phyloP scores from a whole-genome alignment of 2,888 invertebrate species.

The Leucozona laternaria region DNA sequence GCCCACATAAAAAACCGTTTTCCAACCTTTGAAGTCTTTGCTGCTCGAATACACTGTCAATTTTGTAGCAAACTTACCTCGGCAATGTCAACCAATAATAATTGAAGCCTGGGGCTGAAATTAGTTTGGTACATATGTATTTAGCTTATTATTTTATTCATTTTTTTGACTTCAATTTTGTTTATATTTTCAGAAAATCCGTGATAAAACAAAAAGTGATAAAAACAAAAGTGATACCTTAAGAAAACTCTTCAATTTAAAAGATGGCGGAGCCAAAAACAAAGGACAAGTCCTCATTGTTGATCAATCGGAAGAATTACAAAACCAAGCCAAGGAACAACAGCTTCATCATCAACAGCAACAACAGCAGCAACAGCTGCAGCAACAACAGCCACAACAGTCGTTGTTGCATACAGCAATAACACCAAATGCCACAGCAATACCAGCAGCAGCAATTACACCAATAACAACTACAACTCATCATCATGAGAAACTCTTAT shows the following conservation, averaged over 20 bases:
- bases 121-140: too few species aligned
- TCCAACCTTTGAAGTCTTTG: too few species aligned
- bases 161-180: not conserved
- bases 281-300: constrained; percentile 90
- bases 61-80: too few species aligned
- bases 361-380: constrained; percentile 75
- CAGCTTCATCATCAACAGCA: constrained; percentile 78
- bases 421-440: constrained; percentile 75
- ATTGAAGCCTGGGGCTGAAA: too few species aligned
- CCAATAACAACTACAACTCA: constrained; percentile 79
- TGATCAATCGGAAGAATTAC: constrained; percentile 85
- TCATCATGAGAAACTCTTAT: constrained; percentile 77
- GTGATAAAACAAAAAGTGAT: constrained; percentile 85
- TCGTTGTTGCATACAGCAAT: constrained; percentile 41
- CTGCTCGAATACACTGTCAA: too few species aligned
- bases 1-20: too few species aligned
- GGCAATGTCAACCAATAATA: too few species aligned
- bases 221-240: constrained; percentile 89
- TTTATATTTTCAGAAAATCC: constrained; percentile 77
- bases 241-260: constrained; percentile 88
- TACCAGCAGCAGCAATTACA: constrained; percentile 78
- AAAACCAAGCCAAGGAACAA: constrained; percentile 80
- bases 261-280: constrained; percentile 89
- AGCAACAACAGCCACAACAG: constrained; percentile 41
- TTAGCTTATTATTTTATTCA: not conserved